These are phyloP conservation scores for Ceratotherium simum DNA, from an alignment of 2,113 vertebrate genomes.

Conservation along the genomic window DNA sequence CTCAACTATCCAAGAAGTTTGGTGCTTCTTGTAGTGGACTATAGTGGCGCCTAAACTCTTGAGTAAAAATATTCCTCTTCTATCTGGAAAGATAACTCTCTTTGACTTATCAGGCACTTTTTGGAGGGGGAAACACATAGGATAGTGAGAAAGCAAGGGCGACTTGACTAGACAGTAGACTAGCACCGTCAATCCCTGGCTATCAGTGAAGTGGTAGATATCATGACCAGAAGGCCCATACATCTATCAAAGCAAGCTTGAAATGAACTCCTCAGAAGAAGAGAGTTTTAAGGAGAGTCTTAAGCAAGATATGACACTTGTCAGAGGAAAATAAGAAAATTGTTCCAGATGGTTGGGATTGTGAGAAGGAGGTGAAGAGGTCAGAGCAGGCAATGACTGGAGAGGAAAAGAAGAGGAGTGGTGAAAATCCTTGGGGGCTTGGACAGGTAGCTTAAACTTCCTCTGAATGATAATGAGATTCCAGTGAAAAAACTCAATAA, in stretches of 20 bases:
- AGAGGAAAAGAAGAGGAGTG: background rate
- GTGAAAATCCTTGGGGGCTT: background rate
- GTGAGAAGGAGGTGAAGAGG: conserved; percentile 63
- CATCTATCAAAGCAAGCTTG: conserved; percentile 43
- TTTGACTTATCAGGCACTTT: background rate
- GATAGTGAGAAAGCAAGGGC: background rate
- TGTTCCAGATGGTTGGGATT: conserved; percentile 76
- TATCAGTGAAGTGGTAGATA: background rate
- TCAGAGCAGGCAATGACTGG: conserved; percentile 29
- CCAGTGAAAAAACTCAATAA: background rate
- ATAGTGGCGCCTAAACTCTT: background rate
- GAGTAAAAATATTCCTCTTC: background rate
- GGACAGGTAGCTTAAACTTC: conserved; percentile 56
- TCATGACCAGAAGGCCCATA: conserved; percentile 3
- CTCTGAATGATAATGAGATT: conserved; percentile 60
- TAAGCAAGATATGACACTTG: conserved; percentile 71
- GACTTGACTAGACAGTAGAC: background rate
- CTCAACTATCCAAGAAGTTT: background rate
- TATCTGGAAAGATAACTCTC: background rate
- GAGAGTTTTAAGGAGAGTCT: conserved; percentile 60
- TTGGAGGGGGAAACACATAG: background rate
- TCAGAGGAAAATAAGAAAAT: conserved; percentile 76
- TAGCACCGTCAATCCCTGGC: background rate
- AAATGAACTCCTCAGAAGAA: conserved; percentile 50
- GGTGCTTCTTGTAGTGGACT: background rate